Evolutionary conservation across 2,888 invertebrate genomes (phyloP).

Genomic region (Amiota minor): DNA sequence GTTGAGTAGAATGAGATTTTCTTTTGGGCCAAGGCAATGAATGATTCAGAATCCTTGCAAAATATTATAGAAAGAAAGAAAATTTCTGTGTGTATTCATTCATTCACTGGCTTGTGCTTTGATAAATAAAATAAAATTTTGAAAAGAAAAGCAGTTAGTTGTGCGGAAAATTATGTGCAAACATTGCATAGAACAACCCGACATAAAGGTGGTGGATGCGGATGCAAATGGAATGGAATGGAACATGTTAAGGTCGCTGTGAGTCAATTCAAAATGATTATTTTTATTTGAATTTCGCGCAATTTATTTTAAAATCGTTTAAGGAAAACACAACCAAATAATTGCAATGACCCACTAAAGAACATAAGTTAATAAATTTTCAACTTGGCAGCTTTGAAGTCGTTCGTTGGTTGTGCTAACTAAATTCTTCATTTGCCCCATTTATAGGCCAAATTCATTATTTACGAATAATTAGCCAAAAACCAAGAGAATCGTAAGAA

Average conservation of each 20-base stretch:
- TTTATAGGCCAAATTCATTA: constrained; percentile 63
- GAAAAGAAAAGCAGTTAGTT: constrained; percentile 28
- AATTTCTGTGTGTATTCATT: background rate
- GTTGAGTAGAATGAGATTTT: background rate
- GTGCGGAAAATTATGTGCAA: constrained; percentile 30
- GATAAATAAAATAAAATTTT: constrained; percentile 21
- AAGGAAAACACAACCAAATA: background rate
- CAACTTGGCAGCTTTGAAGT: too few relatives aligned
- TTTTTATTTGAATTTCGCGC: constrained; percentile 6
- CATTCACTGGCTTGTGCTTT: constrained; percentile 1
- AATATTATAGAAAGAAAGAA: background rate
- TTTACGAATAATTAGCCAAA: constrained; percentile 63
- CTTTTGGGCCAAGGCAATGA: constrained; percentile 15
- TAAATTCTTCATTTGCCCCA: constrained; percentile 4
- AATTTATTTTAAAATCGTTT: constrained; percentile 14
- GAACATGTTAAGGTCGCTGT: background rate
- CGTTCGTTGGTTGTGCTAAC: background rate
- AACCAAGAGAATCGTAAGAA: constrained; percentile 48
- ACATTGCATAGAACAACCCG: background rate
- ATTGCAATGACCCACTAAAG: background rate
- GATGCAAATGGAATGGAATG: background rate
- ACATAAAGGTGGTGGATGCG: too few relatives aligned
- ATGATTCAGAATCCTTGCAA: constrained; percentile 6
- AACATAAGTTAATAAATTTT: background rate
- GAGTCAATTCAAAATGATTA: background rate